A percentile compares a stretch with the other conserved stretches of the same genome.
Evolutionary conservation across 2,888 invertebrate species (phyloP).

Genomic region (Ormyrus labotus): DNA sequence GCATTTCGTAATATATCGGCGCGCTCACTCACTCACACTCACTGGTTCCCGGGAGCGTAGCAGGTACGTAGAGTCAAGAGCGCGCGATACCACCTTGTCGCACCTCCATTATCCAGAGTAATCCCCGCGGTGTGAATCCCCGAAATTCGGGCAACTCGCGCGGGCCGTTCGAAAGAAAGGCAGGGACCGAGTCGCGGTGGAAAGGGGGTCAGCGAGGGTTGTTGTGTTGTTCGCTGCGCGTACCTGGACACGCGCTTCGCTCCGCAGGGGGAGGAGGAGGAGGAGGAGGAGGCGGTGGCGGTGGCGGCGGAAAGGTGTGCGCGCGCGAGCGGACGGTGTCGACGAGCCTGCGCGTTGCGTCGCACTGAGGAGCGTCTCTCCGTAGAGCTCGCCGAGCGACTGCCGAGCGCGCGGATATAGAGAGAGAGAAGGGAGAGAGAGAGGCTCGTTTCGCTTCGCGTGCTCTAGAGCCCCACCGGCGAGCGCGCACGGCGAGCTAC

Average conservation of each 20-base stretch:
- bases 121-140: neutral
- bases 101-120: conserved; percentile 50
- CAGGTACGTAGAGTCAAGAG: neutral
- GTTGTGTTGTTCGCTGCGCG: too few species aligned
- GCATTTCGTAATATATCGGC: neutral
- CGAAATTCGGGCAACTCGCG: too few species aligned
- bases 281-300: neutral
- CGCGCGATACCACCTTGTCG: conserved; percentile 38
- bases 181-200: too few species aligned
- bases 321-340: conserved; percentile 61
- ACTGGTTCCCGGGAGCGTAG: neutral
- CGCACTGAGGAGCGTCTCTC: conserved; percentile 68
- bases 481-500: neutral
- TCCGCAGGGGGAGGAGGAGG: too few species aligned
- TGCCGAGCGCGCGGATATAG: neutral
- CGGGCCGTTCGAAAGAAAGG: too few species aligned
- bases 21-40: conserved; percentile 42
- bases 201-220: too few species aligned
- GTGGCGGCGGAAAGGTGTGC: conserved; percentile 14
- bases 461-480: conserved; percentile 11
- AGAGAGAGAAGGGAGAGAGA: conserved; percentile 34
- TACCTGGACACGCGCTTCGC: too few species aligned
- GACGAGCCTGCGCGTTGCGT: conserved; percentile 74
- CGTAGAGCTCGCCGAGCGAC: conserved; percentile 61
- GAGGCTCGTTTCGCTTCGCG: conserved; percentile 44